Evolutionary conservation across 1,140 invertebrate species (phyloP).

Genomic region (Atta texana): DNA sequence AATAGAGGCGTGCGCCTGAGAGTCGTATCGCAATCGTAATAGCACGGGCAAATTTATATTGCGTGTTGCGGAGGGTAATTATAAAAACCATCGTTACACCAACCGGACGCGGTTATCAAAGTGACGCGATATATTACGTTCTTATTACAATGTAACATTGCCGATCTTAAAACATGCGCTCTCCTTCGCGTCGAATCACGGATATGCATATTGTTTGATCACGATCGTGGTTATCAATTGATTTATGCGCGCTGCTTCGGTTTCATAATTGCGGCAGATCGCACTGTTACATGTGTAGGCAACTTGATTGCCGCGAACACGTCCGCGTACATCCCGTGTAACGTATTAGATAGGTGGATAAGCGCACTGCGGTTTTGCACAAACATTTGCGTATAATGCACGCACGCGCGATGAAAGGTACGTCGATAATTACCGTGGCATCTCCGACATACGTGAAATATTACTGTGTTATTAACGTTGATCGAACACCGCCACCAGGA

Average conservation of each 20-base stretch:
- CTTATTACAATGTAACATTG: slow-evolving; percentile 21
- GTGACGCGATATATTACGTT: slow-evolving; percentile 9
- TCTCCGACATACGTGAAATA: slow-evolving; percentile 51
- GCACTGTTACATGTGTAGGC: slow-evolving; percentile 7
- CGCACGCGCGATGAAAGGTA: slow-evolving; percentile 23
- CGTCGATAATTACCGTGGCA: slow-evolving; percentile 38
- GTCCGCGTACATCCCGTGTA: not conserved
- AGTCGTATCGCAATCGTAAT: slow-evolving; percentile 41
- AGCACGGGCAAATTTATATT: slow-evolving; percentile 44
- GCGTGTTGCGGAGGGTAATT: slow-evolving; percentile 38
- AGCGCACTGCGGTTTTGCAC: slow-evolving; percentile 1
- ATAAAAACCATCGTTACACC: slow-evolving; percentile 47
- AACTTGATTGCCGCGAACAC: slow-evolving; percentile 25
- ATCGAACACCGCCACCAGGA: slow-evolving; percentile 28
- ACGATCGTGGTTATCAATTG: slow-evolving; percentile 20
- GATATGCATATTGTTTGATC: slow-evolving; percentile 9
- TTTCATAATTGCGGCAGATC: slow-evolving; percentile 40
- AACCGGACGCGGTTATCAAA: not conserved
- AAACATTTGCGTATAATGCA: slow-evolving; percentile 14
- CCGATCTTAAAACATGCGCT: not conserved
- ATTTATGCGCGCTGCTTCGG: slow-evolving; percentile 31
- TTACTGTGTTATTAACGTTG: slow-evolving; percentile 46
- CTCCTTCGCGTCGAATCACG: slow-evolving; percentile 6
- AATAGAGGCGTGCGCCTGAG: slow-evolving; percentile 13
- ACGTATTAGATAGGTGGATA: slow-evolving; percentile 25